These are phyloP conservation scores for Drosophila borealis DNA, from an alignment of 2,888 invertebrate genomes.

Conservation along the genomic window DNA sequence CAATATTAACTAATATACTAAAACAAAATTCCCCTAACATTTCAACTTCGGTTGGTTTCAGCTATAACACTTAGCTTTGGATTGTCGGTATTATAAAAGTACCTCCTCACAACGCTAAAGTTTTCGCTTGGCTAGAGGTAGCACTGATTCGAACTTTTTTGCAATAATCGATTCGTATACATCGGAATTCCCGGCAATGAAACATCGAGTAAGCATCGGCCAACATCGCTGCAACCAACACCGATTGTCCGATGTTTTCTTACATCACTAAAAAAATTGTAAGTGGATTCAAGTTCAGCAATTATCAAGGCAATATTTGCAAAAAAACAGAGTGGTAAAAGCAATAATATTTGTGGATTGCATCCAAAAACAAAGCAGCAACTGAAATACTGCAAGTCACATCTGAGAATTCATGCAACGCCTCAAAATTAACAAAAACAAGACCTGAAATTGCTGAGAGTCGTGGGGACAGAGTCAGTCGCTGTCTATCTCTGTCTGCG, in stretches of 20 bases:
- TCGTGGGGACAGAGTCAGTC: conserved; percentile 59
- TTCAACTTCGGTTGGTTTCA: too few species aligned
- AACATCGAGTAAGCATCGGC: conserved; percentile 1
- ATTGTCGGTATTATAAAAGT: too few species aligned
- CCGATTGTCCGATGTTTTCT: conserved; percentile 23
- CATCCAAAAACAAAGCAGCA: not conserved
- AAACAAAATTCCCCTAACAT: too few species aligned
- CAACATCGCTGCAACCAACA: not conserved
- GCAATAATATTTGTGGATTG: conserved; percentile 11
- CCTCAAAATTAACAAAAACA: conserved; percentile 64
- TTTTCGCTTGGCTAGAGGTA: not conserved
- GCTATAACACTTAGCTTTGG: too few species aligned
- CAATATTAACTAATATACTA: too few species aligned
- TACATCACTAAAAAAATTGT: conserved; percentile 53
- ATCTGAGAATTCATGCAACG: conserved; percentile 29
- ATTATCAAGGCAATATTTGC: conserved; percentile 28
- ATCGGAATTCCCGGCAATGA: not conserved
- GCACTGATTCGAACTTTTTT: not conserved
- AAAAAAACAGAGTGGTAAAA: conserved; percentile 42
- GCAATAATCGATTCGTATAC: not conserved
- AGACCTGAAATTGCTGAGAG: conserved; percentile 45
- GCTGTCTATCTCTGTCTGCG: conserved; percentile 74
- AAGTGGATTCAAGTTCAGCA: conserved; percentile 55
- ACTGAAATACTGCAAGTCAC: conserved; percentile 44
- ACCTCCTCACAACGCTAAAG: too few species aligned